Conservation (phyloP, 2,888 invertebrate genomes). For the Drepana falcataria region DNA sequence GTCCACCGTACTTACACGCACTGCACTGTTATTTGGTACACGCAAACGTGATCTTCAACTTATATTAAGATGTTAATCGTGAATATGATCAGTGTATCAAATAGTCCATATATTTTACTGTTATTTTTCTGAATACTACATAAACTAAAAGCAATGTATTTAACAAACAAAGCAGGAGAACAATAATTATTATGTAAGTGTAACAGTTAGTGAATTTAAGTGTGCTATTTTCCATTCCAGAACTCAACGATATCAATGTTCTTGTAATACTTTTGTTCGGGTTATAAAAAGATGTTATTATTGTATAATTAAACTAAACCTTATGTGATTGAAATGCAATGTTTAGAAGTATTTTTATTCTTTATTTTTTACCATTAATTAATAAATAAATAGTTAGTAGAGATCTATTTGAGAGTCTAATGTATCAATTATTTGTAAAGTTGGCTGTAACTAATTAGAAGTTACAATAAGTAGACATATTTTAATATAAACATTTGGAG, state of each 20-base stretch:
- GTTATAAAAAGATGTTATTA: constrained; percentile 77
- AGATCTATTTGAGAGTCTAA: constrained; percentile 79
- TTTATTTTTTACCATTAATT: constrained; percentile 79
- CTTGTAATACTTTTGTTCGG: constrained; percentile 77
- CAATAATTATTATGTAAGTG: constrained; percentile 78
- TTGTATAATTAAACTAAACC: constrained; percentile 77
- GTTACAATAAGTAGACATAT: constrained; percentile 78
- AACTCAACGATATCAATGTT: constrained; percentile 78
- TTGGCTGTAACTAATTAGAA: constrained; percentile 78
- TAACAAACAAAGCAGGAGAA: constrained; percentile 77
- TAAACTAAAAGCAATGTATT: constrained; percentile 77
- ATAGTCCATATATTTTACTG: constrained; percentile 73
- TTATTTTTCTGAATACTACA: constrained; percentile 74
- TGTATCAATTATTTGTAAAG: constrained; percentile 80
- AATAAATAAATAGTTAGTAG: constrained; percentile 75
- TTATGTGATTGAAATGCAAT: constrained; percentile 80
- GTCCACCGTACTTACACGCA: constrained; percentile 66
- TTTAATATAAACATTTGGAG: constrained; percentile 79
- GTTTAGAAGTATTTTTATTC: constrained; percentile 79
- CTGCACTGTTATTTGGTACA: constrained; percentile 77
- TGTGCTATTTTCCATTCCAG: constrained; percentile 79
- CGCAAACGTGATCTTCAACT: constrained; percentile 53
- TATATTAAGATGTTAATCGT: constrained; percentile 64
- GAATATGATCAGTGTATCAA: constrained; percentile 68
- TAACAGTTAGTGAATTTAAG: constrained; percentile 79